Evolutionary conservation across 1,140 invertebrate species (phyloP), one percentile per base, ranked within the genome.

Genomic region (Nixonia krombeini): DNA sequence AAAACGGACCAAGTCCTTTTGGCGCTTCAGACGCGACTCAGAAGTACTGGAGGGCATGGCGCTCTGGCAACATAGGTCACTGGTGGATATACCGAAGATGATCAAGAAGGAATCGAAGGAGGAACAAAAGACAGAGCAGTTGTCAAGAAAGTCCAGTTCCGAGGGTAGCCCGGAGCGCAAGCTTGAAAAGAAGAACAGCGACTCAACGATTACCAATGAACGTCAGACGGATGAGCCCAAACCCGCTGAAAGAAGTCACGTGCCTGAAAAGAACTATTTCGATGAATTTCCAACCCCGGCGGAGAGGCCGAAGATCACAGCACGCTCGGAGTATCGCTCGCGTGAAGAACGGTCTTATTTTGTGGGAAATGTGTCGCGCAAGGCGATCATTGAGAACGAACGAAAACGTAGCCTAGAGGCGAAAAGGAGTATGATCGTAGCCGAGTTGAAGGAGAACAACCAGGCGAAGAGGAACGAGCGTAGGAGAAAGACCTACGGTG

Each of bases 41-140:
- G 90, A 91, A 41, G 92, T 94, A 4, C 83, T 94, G 31, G 92
- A 93, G 63, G 93, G 93, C 0, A 94, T 94, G 93, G 90, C 92
- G 0, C 79, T 94, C 9, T 94, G 93, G 93, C 90, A 91, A 74
- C 93, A 94, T 76, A 85, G 92, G n/a, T 93, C 93, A 42, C 85
- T 94, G 31, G 92, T 94, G 0, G 91, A 85, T 28, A 85, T 85
- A 5, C 84, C 83, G 0, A 85, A 85, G 38, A 92, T 84, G 88
- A 89, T 71, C 69, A 87, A 85, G 77, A 81, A 86, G 79, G 76
- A 87, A 10, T 56, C 84, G 66, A 78, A 87, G 66, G 79, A 88
- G 75, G 76, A 81, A 70, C 71, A 84, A 72, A 76, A 85, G 76
- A 74, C 78, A 66, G 72, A 79, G 59, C 74, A 86, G 63, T 33